Evolutionary conservation across 1,140 invertebrate genomes (phyloP).

Genomic region (Linepithema humile): DNA sequence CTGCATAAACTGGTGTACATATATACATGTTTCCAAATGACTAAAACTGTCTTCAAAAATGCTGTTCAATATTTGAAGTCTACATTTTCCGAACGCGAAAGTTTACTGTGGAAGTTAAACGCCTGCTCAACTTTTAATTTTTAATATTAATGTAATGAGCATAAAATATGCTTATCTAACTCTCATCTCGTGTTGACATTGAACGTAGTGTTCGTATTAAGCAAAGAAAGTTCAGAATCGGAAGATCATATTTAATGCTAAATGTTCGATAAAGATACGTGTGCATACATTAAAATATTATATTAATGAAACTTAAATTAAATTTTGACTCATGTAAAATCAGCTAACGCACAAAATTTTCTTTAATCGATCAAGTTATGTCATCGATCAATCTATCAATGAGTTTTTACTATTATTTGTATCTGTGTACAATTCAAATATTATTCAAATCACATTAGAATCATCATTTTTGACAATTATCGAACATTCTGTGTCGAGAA

Average conservation of each 20-base stretch:
- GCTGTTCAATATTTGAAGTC: background rate
- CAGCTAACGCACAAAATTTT: too few relatives aligned
- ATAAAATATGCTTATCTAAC: background rate
- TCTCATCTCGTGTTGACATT: background rate
- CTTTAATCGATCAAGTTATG: too few relatives aligned
- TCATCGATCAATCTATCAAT: too few relatives aligned
- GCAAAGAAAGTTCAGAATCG: background rate
- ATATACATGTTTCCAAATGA: background rate
- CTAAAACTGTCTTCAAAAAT: background rate
- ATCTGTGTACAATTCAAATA: background rate
- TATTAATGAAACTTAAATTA: background rate
- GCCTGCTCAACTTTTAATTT: background rate
- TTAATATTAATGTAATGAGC: background rate
- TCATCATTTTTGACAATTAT: background rate
- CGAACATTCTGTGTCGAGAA: background rate
- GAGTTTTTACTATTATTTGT: background rate
- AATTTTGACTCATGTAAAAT: too few relatives aligned
- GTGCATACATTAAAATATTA: background rate
- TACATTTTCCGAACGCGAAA: background rate
- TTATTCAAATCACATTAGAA: background rate
- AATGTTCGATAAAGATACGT: background rate
- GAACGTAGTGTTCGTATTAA: background rate
- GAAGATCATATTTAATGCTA: background rate
- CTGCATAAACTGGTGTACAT: background rate
- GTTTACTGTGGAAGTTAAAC: background rate